phyloP scores from a whole-genome alignment of 2,888 invertebrate genomes.

The Latrodectus elegans region DNA sequence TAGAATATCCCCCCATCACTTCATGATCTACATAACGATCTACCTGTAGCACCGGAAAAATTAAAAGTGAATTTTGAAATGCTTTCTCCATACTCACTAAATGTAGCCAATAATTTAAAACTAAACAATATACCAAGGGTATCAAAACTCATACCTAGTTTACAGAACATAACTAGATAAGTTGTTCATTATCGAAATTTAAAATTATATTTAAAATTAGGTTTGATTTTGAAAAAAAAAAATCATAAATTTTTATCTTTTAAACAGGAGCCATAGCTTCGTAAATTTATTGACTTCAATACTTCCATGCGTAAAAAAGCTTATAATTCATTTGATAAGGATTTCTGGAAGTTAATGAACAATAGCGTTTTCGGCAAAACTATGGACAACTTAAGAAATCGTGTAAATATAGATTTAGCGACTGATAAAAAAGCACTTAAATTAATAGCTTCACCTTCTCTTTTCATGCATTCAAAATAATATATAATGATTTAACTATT shows the following conservation, averaged over 20 bases:
- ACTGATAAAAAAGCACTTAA: conserved; percentile 4
- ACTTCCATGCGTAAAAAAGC: not conserved
- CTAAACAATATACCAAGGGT: not conserved
- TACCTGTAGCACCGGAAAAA: not conserved
- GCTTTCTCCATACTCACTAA: not conserved
- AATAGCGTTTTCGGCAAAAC: not conserved
- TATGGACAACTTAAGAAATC: too few relatives aligned
- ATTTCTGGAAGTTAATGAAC: not conserved
- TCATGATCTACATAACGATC: not conserved
- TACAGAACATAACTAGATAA: not conserved
- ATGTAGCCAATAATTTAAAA: not conserved
- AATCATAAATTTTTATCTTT: not conserved
- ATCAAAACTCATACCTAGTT: not conserved
- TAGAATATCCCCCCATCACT: not conserved
- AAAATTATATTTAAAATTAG: not conserved
- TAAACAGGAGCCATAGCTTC: not conserved
- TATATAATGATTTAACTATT: conserved; percentile 6
- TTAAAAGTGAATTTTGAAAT: not conserved
- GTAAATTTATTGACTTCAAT: not conserved
- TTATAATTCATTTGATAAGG: not conserved
- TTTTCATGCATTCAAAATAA: conserved; percentile 4
- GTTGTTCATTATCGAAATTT: not conserved
- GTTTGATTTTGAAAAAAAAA: not conserved
- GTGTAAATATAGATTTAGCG: not conserved
- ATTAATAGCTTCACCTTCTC: conserved; percentile 7